phyloP scores from a whole-genome alignment of 2,797 vertebrate genomes.

The Denticeps clupeoides region DNA sequence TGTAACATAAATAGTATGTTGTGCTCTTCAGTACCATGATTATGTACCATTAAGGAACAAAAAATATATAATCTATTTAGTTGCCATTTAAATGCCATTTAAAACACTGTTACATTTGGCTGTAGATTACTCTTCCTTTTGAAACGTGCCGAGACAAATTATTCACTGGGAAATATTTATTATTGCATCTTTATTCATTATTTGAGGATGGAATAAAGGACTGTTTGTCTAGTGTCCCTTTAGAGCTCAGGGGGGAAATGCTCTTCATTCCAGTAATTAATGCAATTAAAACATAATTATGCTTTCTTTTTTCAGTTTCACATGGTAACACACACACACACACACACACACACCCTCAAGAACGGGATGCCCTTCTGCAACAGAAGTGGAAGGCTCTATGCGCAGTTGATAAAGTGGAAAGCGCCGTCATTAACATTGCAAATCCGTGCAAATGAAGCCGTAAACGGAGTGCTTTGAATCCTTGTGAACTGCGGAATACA shows the following conservation, averaged over 20 bases:
- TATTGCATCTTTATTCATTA: constrained; percentile 29
- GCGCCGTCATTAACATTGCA: constrained; percentile 65
- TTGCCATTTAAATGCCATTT: too few relatives aligned
- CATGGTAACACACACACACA: constrained; percentile 6
- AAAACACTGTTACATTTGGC: neutral
- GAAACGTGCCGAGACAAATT: neutral
- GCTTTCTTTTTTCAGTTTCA: constrained; percentile 29
- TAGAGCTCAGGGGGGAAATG: constrained; percentile 18
- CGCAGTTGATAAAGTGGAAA: constrained; percentile 36
- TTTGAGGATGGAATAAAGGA: constrained; percentile 24
- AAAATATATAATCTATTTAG: too few relatives aligned
- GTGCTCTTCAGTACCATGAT: too few relatives aligned
- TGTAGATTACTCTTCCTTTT: neutral
- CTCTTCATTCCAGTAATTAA: constrained; percentile 33
- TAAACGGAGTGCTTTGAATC: constrained; percentile 55
- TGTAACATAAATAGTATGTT: too few relatives aligned
- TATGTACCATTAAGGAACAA: too few relatives aligned
- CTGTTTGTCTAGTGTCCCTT: constrained; percentile 19
- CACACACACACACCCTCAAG: constrained; percentile 23
- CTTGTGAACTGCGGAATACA: constrained; percentile 17
- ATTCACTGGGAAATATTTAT: too few relatives aligned
- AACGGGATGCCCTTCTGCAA: constrained; percentile 42
- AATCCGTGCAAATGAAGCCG: constrained; percentile 65
- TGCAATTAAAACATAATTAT: constrained; percentile 47
- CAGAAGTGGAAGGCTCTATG: constrained; percentile 48